phyloP scores from a whole-genome alignment of 2,797 vertebrate species.

The Sylvia borin region DNA sequence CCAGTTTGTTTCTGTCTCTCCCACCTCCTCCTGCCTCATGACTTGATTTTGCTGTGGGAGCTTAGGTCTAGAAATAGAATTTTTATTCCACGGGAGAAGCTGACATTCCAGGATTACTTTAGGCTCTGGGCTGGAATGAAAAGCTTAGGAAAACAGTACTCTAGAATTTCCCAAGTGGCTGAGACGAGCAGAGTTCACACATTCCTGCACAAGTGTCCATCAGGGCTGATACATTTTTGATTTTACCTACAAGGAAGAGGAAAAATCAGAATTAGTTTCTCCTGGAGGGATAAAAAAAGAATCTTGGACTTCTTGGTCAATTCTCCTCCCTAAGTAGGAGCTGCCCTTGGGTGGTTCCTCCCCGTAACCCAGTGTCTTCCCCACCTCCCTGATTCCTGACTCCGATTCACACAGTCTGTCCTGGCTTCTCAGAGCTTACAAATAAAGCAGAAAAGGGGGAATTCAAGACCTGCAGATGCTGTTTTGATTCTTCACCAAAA shows the following conservation, averaged over 20 bases:
- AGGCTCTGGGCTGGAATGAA: not conserved
- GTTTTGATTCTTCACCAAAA: conserved; percentile 35
- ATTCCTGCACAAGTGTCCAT: not conserved
- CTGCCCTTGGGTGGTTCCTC: not conserved
- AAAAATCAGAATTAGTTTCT: not conserved
- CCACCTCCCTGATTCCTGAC: not conserved
- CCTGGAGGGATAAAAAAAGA: not conserved
- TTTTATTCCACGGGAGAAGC: not conserved
- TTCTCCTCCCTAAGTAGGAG: not conserved
- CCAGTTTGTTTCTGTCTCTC: not conserved
- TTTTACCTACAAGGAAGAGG: not conserved
- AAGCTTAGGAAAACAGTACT: not conserved
- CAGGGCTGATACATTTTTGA: not conserved
- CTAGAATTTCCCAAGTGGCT: not conserved
- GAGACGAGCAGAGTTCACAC: not conserved
- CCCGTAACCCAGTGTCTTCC: not conserved
- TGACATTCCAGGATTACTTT: not conserved
- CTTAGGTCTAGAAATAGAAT: not conserved
- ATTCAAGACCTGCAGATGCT: conserved; percentile 21
- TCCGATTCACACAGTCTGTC: not conserved
- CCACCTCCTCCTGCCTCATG: not conserved
- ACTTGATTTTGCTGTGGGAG: not conserved
- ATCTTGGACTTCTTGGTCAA: not conserved
- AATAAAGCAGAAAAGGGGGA: not conserved
- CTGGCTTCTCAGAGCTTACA: not conserved